A percentile compares a stretch with the other conserved stretches of the same genome.
Conservation (phyloP, 1,140 invertebrate species). For the Heliothis virescens region DNA sequence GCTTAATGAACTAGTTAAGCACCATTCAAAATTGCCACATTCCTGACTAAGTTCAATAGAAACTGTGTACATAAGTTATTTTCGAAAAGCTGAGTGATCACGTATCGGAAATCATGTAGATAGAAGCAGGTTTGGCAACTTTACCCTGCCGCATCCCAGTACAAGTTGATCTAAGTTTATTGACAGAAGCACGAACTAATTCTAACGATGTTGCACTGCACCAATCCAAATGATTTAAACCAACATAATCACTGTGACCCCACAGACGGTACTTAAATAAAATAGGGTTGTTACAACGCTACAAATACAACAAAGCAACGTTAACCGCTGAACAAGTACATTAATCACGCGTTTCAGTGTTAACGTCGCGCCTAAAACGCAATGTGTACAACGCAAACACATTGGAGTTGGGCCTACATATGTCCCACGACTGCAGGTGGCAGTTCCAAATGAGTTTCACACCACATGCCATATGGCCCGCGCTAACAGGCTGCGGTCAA, state of each 20-base stretch:
- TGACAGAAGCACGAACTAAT: not conserved
- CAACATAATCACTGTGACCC: not conserved
- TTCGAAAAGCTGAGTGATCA: not conserved
- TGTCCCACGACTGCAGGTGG: constrained; percentile 17
- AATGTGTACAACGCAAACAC: constrained; percentile 6
- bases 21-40: not conserved
- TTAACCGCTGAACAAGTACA: constrained; percentile 20
- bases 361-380: constrained; percentile 10
- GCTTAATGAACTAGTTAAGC: constrained; percentile 3
- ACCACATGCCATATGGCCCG: not conserved
- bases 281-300: constrained; percentile 23
- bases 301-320: constrained; percentile 18
- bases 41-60: not conserved
- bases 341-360: constrained; percentile 19
- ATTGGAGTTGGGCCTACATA: constrained; percentile 1
- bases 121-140: not conserved
- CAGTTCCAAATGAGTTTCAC: constrained; percentile 28
- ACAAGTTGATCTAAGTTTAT: no score
- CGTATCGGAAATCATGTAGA: not conserved
- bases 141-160: no score
- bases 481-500: not conserved
- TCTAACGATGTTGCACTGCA: not conserved
- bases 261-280: constrained; percentile 20
- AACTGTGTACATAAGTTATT: not conserved
- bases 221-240: not conserved